Percentiles rank a stretch among this genome's conserved stretches.
Conservation (phyloP, 2,888 invertebrate species). For the Tetranychus truncatus region DNA sequence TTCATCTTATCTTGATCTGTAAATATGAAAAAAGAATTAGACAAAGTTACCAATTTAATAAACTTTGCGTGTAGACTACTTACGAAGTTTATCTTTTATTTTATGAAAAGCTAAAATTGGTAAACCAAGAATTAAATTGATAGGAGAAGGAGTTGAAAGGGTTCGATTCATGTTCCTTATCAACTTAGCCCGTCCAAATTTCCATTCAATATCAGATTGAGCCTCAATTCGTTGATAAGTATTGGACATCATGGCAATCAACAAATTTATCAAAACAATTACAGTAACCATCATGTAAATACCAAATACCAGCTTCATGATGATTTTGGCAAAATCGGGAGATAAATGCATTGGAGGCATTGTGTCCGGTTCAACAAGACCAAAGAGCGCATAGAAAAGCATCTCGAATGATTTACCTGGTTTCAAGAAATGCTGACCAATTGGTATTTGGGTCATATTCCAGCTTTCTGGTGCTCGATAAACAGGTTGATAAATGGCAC, state of each 20-base stretch:
- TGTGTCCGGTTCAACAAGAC: constrained; percentile 51
- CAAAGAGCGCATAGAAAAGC: constrained; percentile 94
- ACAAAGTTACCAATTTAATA: background rate
- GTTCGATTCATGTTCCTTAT: constrained; percentile 96
- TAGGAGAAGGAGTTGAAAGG: constrained; percentile 87
- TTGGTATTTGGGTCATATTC: constrained; percentile 24
- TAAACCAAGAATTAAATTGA: constrained; percentile 56
- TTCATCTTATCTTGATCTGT: constrained; percentile 1
- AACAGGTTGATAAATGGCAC: constrained; percentile 70
- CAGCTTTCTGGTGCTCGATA: constrained; percentile 29
- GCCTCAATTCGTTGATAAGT: constrained; percentile 98
- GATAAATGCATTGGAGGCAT: constrained; percentile 39
- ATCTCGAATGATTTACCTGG: constrained; percentile 84
- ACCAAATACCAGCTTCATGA: constrained; percentile 57
- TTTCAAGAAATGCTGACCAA: constrained; percentile 43
- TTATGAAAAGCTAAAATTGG: constrained; percentile 18
- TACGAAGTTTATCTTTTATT: constrained; percentile 10
- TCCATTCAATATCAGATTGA: constrained; percentile 99
- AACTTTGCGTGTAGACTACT: background rate
- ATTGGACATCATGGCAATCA: constrained; percentile 99
- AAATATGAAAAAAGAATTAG: background rate
- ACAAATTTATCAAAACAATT: constrained; percentile 91
- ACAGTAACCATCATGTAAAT: constrained; percentile 94
- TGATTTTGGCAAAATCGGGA: constrained; percentile 34
- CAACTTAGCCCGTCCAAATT: constrained; percentile 92